phyloP scores from a whole-genome alignment of 2,113 vertebrate genomes.

The Elephas maximus region DNA sequence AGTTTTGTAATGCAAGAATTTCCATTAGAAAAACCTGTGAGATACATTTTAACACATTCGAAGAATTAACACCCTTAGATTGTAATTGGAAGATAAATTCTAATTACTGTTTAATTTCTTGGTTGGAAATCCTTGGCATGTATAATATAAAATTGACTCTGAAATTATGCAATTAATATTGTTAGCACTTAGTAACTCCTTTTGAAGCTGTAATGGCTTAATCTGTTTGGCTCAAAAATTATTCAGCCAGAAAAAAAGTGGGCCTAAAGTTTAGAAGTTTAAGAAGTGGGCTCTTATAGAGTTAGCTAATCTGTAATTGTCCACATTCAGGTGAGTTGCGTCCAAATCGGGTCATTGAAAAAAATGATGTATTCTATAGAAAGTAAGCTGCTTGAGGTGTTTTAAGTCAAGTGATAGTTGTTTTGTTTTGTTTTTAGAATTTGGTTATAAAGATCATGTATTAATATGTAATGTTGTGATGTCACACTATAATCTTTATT shows the following conservation, averaged over 20 bases:
- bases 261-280: constrained; percentile 14
- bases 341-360: neutral
- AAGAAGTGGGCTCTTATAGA: neutral
- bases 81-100: constrained; percentile 84
- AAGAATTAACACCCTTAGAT: constrained; percentile 76
- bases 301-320: neutral
- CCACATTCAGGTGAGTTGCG: neutral
- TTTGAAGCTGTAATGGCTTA: constrained; percentile 81
- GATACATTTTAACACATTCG: constrained; percentile 76
- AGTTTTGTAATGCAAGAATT: constrained; percentile 69
- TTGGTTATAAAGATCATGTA: neutral
- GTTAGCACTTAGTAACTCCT: constrained; percentile 82
- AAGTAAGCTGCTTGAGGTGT: neutral
- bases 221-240: constrained; percentile 77
- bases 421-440: neutral
- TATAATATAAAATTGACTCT: constrained; percentile 83
- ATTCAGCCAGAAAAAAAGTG: neutral
- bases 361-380: neutral
- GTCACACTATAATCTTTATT: neutral
- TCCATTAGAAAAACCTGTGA: constrained; percentile 77
- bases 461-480: neutral
- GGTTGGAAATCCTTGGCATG: constrained; percentile 80
- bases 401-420: neutral
- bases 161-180: constrained; percentile 83
- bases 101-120: constrained; percentile 86